These are phyloP conservation scores for Cassiopea xamachana DNA, from an alignment of 30 jellyfish, hydroid and myxozoan species.

Conservation along the genomic window DNA sequence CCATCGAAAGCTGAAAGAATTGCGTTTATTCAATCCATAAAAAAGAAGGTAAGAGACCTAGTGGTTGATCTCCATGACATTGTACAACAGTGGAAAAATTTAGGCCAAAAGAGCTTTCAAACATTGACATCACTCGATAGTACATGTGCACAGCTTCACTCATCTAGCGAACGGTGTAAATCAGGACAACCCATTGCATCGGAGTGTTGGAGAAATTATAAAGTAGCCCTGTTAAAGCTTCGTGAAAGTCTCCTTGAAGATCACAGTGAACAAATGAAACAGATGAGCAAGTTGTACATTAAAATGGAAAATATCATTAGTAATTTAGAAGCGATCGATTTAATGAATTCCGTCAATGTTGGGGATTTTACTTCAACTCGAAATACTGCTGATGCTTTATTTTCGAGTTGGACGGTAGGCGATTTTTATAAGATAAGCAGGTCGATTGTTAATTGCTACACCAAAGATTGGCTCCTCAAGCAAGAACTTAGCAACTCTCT, in stretches of 20 bases:
- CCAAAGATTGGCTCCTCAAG: conserved; percentile 79
- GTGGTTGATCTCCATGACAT: conserved; percentile 71
- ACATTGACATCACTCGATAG: conserved; percentile 77
- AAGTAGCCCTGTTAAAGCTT: conserved; percentile 47
- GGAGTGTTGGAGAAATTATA: conserved; percentile 65
- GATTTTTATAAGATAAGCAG: conserved; percentile 54
- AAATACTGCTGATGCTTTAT: background rate
- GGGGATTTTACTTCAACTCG: background rate
- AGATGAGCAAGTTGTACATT: conserved; percentile 25
- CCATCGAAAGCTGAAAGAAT: background rate
- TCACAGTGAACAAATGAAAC: conserved; percentile 44
- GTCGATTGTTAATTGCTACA: conserved; percentile 54
- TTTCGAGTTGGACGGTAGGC: conserved; percentile 70
- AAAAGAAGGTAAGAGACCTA: conserved; percentile 72
- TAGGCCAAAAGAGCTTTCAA: conserved; percentile 79
- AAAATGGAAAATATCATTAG: conserved; percentile 52
- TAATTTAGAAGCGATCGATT: conserved; percentile 72
- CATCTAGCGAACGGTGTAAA: conserved; percentile 52
- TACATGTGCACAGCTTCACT: conserved; percentile 69
- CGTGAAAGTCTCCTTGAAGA: conserved; percentile 86
- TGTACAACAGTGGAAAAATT: conserved; percentile 82
- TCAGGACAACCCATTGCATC: background rate
- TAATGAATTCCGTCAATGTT: conserved; percentile 13
- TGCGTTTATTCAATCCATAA: conserved; percentile 49
- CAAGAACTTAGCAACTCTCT: conserved; percentile 45